phyloP scores from a whole-genome alignment of 53 echinoderm and acorn worm species.

The Paracentrotus lividus region DNA sequence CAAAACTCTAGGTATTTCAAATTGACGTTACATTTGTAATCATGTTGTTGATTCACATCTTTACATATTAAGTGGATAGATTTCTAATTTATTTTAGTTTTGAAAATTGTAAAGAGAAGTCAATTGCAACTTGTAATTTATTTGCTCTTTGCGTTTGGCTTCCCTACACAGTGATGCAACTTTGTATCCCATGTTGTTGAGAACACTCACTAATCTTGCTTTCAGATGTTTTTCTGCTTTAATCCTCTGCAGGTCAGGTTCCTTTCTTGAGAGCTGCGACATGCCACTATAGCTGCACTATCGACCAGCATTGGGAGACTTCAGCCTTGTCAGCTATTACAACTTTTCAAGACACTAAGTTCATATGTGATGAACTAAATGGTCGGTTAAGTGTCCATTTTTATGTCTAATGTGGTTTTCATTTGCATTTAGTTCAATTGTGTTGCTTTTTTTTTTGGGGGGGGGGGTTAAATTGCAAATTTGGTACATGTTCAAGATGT shows the following conservation, averaged over 20 bases:
- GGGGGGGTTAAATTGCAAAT: background rate
- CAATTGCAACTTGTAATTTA: conserved; percentile 43
- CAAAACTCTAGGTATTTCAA: background rate
- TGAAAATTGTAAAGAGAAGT: conserved; percentile 35
- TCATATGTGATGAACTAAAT: conserved; percentile 10
- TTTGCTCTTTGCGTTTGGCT: conserved; percentile 35
- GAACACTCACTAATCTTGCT: conserved; percentile 82
- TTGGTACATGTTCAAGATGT: background rate
- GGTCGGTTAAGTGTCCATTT: conserved; percentile 25
- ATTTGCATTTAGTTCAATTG: background rate
- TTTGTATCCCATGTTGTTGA: conserved; percentile 27
- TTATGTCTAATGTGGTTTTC: background rate
- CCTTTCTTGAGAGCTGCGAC: background rate
- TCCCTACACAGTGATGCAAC: background rate
- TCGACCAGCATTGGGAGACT: background rate
- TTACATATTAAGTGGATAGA: background rate
- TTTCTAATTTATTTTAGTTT: background rate
- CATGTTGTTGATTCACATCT: background rate
- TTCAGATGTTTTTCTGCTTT: conserved; percentile 79
- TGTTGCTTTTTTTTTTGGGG: background rate
- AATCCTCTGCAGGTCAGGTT: conserved; percentile 72
- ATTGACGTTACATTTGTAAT: background rate
- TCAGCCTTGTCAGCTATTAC: background rate
- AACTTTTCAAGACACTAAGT: conserved; percentile 12
- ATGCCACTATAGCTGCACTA: background rate